Percentiles rank a stretch among this genome's conserved stretches.
phyloP scores from a whole-genome alignment of 2,113 vertebrate genomes.

The Siphamia tubifer region DNA sequence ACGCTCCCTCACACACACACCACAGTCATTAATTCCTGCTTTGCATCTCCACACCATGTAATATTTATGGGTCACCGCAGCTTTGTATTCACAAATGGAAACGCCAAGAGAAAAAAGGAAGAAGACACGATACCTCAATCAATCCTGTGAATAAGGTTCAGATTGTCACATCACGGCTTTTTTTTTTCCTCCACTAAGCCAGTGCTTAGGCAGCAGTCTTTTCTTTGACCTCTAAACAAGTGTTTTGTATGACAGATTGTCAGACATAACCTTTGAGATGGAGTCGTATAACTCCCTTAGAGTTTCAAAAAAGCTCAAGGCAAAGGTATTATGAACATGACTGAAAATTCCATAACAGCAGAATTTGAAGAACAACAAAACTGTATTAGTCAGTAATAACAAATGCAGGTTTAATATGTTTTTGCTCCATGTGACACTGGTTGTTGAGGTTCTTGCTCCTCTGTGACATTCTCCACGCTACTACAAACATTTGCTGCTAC shows the following conservation, averaged over 20 bases:
- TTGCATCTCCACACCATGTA: constrained; percentile 83
- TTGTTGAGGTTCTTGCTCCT: constrained; percentile 7
- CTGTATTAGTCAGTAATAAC: constrained; percentile 64
- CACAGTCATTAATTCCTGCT: constrained; percentile 81
- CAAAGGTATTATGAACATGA: constrained; percentile 44
- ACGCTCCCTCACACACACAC: constrained; percentile 55
- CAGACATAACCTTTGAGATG: constrained; percentile 62
- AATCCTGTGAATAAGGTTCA: constrained; percentile 72
- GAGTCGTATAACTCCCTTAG: constrained; percentile 39
- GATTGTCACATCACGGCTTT: constrained; percentile 67
- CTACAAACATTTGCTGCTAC: constrained; percentile 39
- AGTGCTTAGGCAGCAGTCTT: constrained; percentile 72
- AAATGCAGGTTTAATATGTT: constrained; percentile 29
- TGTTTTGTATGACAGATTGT: constrained; percentile 65
- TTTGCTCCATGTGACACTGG: constrained; percentile 39
- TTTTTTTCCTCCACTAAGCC: constrained; percentile 51
- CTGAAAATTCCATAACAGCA: constrained; percentile 41
- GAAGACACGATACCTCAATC: constrained; percentile 77
- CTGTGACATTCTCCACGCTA: constrained; percentile 8
- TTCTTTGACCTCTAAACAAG: constrained; percentile 74
- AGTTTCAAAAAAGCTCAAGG: constrained; percentile 57
- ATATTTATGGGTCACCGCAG: constrained; percentile 83
- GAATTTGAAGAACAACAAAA: constrained; percentile 54
- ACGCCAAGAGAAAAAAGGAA: constrained; percentile 67
- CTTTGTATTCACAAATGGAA: constrained; percentile 81